Evolutionary conservation across 2,113 vertebrate species (phyloP).

Genomic region (Rhinolophus ferrumequinum): DNA sequence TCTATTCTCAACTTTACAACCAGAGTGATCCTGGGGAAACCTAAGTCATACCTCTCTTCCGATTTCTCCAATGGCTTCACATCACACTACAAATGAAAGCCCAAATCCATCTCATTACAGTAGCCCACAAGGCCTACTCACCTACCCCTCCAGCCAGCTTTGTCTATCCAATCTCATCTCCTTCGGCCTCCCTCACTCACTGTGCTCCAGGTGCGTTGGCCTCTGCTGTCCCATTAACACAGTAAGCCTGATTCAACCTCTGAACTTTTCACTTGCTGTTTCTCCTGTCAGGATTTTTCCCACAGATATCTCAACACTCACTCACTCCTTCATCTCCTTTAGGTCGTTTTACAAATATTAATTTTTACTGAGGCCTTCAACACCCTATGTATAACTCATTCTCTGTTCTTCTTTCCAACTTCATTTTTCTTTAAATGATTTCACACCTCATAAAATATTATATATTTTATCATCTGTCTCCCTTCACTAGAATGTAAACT

Average conservation of each 20-base stretch:
- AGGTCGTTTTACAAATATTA: slow-evolving; percentile 30
- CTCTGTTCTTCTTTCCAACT: not conserved
- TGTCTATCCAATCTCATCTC: not conserved
- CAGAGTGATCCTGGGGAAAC: not conserved
- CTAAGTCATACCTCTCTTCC: not conserved
- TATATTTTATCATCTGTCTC: not conserved
- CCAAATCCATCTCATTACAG: not conserved
- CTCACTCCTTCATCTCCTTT: not conserved
- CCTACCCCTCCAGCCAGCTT: not conserved
- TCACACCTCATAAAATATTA: slow-evolving; percentile 4
- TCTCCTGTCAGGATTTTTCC: not conserved
- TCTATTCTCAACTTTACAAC: not conserved
- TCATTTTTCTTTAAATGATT: slow-evolving; percentile 25
- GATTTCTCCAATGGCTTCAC: not conserved
- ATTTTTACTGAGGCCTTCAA: not conserved
- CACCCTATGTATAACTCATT: not conserved
- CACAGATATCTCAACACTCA: not conserved
- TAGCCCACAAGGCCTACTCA: not conserved
- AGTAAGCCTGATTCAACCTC: not conserved
- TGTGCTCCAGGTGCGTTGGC: not conserved
- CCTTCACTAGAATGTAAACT: not conserved
- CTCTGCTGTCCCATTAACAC: not conserved
- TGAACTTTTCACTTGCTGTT: not conserved
- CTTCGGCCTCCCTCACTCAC: not conserved
- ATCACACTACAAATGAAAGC: not conserved